Conservation (phyloP, 2,797 vertebrate species). For the Manis pentadactyla region DNA sequence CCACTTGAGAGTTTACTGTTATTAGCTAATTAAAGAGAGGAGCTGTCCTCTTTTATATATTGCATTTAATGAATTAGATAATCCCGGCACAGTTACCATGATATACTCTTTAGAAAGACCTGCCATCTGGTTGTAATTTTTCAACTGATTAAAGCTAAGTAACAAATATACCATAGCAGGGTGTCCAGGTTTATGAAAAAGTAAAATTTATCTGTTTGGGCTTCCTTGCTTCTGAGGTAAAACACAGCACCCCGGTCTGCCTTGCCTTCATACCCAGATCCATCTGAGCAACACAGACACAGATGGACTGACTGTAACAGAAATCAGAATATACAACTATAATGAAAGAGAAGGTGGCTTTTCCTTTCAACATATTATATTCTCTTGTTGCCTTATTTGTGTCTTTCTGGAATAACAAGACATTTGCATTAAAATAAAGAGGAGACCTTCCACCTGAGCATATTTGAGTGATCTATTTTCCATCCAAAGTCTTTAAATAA, state of each 20-base stretch:
- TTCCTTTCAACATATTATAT: slow-evolving; percentile 55
- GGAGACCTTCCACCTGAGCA: slow-evolving; percentile 65
- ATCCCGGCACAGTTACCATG: slow-evolving; percentile 62
- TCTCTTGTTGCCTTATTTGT: slow-evolving; percentile 65
- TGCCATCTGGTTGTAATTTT: slow-evolving; percentile 68
- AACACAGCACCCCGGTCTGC: slow-evolving; percentile 58
- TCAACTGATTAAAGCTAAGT: slow-evolving; percentile 75
- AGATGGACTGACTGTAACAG: slow-evolving; percentile 59
- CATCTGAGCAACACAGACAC: slow-evolving; percentile 62
- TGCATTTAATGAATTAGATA: slow-evolving; percentile 65
- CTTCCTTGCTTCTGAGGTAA: slow-evolving; percentile 51
- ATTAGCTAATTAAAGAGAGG: slow-evolving; percentile 68
- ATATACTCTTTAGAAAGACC: slow-evolving; percentile 54
- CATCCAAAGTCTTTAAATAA: slow-evolving; percentile 75
- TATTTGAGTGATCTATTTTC: slow-evolving; percentile 71
- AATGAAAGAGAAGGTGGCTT: slow-evolving; percentile 68
- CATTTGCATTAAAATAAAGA: slow-evolving; percentile 75
- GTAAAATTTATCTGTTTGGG: slow-evolving; percentile 43
- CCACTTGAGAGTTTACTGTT: slow-evolving; percentile 50
- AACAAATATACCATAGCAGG: slow-evolving; percentile 54
- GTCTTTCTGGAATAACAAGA: slow-evolving; percentile 50
- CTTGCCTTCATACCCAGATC: slow-evolving; percentile 50
- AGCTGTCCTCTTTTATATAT: slow-evolving; percentile 56
- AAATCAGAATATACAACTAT: slow-evolving; percentile 68
- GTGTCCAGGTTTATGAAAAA: slow-evolving; percentile 57